These are phyloP conservation scores for Pelusios castaneus DNA, from an alignment of 2,113 vertebrate genomes.

Conservation along the genomic window DNA sequence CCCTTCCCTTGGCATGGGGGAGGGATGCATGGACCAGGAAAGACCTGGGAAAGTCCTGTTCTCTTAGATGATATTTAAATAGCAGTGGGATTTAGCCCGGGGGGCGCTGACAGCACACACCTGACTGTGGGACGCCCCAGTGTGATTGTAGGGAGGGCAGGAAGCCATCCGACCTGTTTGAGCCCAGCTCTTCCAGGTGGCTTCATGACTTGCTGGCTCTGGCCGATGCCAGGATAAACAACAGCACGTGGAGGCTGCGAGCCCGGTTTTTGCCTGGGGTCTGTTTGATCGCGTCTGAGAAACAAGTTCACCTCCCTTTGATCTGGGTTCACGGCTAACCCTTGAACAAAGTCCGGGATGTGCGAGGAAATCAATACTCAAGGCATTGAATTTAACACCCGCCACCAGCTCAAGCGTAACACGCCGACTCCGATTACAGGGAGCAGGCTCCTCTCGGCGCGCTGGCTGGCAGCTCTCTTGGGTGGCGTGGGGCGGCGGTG, in stretches of 20 bases:
- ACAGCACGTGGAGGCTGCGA: constrained; percentile 18
- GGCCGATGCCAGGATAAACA: not conserved
- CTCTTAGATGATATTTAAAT: not conserved
- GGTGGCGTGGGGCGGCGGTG: not conserved
- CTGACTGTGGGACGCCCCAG: fast-evolving
- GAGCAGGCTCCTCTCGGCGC: constrained; percentile 14
- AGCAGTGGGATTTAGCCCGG: not conserved
- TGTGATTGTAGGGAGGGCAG: not conserved
- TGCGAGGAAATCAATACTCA: constrained; percentile 76
- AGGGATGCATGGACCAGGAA: too few relatives aligned
- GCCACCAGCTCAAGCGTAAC: constrained; percentile 76
- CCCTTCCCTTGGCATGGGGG: not conserved
- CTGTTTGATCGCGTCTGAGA: constrained; percentile 69
- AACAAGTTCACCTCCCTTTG: constrained; percentile 78
- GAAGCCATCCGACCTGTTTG: constrained; percentile 17
- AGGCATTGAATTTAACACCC: constrained; percentile 76
- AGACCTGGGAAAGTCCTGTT: not conserved
- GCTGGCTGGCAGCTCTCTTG: constrained; percentile 61
- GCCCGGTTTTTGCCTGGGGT: constrained; percentile 59
- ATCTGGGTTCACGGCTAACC: constrained; percentile 73
- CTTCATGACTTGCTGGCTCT: constrained; percentile 51
- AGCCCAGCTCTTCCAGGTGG: constrained; percentile 23
- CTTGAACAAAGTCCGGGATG: constrained; percentile 76
- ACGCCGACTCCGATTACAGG: constrained; percentile 65
- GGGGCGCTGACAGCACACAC: not conserved